These are phyloP conservation scores for Drosophila insularis DNA, from an alignment of 1,140 invertebrate genomes.

Conservation along the genomic window DNA sequence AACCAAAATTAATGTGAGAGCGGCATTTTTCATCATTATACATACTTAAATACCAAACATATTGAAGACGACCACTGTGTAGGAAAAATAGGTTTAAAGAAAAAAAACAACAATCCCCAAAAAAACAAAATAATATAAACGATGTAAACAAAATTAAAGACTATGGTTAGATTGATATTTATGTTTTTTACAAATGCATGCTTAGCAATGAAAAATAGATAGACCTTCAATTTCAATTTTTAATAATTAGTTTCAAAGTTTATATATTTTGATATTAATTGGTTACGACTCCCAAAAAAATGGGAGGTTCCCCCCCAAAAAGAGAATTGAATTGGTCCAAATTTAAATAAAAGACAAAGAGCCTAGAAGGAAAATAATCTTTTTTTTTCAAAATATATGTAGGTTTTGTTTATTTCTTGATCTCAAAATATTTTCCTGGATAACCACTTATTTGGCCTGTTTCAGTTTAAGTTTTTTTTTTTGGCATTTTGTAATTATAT, in stretches of 20 bases:
- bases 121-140: conserved; percentile 17
- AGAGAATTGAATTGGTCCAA: too few species aligned
- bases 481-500: conserved; percentile 4
- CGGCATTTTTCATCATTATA: conserved; percentile 56
- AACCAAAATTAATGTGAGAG: conserved; percentile 65
- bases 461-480: background rate
- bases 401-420: too few species aligned
- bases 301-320: too few species aligned
- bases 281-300: too few species aligned
- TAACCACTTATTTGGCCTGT: background rate
- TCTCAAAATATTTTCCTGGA: too few species aligned
- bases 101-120: conserved; percentile 15
- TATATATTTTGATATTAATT: background rate
- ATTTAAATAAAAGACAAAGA: too few species aligned
- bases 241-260: background rate
- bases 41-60: conserved; percentile 22
- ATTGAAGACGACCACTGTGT: background rate
- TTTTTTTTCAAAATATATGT: too few species aligned
- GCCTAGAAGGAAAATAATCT: too few species aligned
- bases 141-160: conserved; percentile 39
- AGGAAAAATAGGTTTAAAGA: conserved; percentile 16
- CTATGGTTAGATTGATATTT: background rate
- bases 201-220: conserved; percentile 3
- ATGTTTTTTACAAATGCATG: background rate
- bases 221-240: background rate